Conservation (phyloP, 2,888 invertebrate species). For the Epistrophe grossulariae region DNA sequence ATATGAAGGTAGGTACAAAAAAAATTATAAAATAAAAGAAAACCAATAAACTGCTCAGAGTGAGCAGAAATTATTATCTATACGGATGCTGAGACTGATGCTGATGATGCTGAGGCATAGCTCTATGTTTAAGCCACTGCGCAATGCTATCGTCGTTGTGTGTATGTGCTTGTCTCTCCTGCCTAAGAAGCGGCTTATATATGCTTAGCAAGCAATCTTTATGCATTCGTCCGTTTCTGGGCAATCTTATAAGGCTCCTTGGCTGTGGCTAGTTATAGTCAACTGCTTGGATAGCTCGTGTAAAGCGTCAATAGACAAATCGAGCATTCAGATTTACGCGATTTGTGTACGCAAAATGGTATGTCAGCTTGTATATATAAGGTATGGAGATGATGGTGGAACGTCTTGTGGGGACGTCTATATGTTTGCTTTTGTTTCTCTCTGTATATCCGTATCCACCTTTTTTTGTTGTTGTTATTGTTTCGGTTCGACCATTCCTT, state of each 20-base stretch:
- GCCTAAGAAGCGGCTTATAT: constrained; percentile 56
- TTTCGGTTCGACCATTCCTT: background rate
- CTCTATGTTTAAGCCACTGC: constrained; percentile 39
- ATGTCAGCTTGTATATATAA: constrained; percentile 33
- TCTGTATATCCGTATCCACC: constrained; percentile 64
- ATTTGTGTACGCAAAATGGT: constrained; percentile 71
- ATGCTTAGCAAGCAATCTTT: constrained; percentile 42
- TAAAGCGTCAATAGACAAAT: constrained; percentile 76
- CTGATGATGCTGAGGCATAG: constrained; percentile 33
- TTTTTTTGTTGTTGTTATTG: constrained; percentile 27
- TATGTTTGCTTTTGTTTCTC: constrained; percentile 64
- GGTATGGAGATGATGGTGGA: background rate
- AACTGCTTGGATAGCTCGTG: constrained; percentile 59
- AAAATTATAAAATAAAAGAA: constrained; percentile 15
- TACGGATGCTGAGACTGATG: constrained; percentile 39
- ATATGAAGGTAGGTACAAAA: background rate
- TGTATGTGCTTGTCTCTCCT: constrained; percentile 40
- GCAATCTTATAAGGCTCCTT: constrained; percentile 26
- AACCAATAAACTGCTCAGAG: constrained; percentile 33
- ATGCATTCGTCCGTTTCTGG: constrained; percentile 20
- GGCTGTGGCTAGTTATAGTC: constrained; percentile 27
- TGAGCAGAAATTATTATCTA: constrained; percentile 12
- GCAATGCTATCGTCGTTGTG: constrained; percentile 33
- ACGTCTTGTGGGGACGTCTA: constrained; percentile 33
- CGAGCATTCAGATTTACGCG: constrained; percentile 75